Base-by-base conservation (phyloP, 2,888 invertebrate species). In the Mythimna pallens region DNA sequence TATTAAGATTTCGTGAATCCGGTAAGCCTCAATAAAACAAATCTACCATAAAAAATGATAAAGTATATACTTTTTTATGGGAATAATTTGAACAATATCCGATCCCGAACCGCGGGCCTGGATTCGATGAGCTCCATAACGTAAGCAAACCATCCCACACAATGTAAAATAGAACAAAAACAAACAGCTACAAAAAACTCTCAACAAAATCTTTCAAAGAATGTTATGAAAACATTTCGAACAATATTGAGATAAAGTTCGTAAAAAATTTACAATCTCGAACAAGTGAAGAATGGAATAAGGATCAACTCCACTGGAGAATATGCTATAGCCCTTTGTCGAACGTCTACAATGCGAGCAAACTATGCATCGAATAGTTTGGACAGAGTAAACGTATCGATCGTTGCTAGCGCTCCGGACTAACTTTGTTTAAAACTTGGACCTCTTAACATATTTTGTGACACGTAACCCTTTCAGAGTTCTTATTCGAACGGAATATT, bases 361-460 rank as follows among this genome's bases (percentile, higher is more conserved):
- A 74, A 81, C 69, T 76, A 71, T 83, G 70, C 73, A 73, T 66
- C 63, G 78, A 70, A 65, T 52, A 52, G 65, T 73, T 71, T 40
- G 73, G 55, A 69, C 63, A 30, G 36, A 73, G 62, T 67, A 82
- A 77, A 86, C 84, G 81, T 89, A 91, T 89, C 84, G 90, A 88
- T 87, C 86, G 65, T 22, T 57, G 73, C 69, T 77, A 67, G 83
- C 52, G 43, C 74, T 80, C 70, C 74, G 70, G 81, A 70, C 73
- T 75, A 88, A 89, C 88, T 88, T 90, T 83, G 76, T 80, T 88
- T 71, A 76, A 69, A 85, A 88, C 83, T 88, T 87, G 80, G 82
- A 80, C 79, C 85, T 87, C 86, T 87, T 89, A 84, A 84, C 86
- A 86, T 86, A 83, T 86, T 85, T 88, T 85, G 86, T 80, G 81